These are phyloP conservation scores for Pammene aurita DNA, from an alignment of 2,888 invertebrate genomes.

Conservation along the genomic window DNA sequence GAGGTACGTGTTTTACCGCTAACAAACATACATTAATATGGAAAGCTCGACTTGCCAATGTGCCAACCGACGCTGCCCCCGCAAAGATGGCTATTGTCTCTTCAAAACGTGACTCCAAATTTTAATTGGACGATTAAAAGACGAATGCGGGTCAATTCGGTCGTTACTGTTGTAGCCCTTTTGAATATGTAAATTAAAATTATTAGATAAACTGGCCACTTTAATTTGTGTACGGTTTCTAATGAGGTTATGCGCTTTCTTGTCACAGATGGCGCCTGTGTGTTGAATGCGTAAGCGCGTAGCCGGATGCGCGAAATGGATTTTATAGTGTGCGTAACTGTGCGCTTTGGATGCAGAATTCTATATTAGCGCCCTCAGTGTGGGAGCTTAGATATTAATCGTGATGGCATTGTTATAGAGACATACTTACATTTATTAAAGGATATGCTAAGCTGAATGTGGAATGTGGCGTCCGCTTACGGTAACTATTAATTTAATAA, in stretches of 20 bases:
- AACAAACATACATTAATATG: constrained; percentile 83
- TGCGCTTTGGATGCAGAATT: constrained; percentile 69
- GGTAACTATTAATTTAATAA: constrained; percentile 18
- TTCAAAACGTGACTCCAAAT: constrained; percentile 81
- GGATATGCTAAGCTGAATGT: constrained; percentile 26
- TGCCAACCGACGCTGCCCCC: constrained; percentile 80
- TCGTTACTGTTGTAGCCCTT: constrained; percentile 79
- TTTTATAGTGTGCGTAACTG: constrained; percentile 73
- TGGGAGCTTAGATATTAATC: constrained; percentile 57
- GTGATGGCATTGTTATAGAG: constrained; percentile 48
- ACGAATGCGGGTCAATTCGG: constrained; percentile 82
- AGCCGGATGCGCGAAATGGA: constrained; percentile 82
- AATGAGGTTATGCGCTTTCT: constrained; percentile 83
- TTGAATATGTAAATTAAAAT: constrained; percentile 84
- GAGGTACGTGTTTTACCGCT: constrained; percentile 80
- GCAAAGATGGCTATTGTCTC: constrained; percentile 83
- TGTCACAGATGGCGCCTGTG: constrained; percentile 78
- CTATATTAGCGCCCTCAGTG: constrained; percentile 66
- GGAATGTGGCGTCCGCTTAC: constrained; percentile 39
- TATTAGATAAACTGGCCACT: constrained; percentile 77
- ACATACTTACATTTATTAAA: constrained; percentile 42
- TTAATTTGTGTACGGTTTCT: constrained; percentile 80
- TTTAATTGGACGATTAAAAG: constrained; percentile 83
- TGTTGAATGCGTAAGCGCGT: constrained; percentile 74
- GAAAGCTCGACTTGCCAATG: constrained; percentile 79